Percentiles rank a stretch among this genome's conserved stretches.
phyloP scores from a whole-genome alignment of 2,797 vertebrate genomes.

The Hoplostethus atlanticus region DNA sequence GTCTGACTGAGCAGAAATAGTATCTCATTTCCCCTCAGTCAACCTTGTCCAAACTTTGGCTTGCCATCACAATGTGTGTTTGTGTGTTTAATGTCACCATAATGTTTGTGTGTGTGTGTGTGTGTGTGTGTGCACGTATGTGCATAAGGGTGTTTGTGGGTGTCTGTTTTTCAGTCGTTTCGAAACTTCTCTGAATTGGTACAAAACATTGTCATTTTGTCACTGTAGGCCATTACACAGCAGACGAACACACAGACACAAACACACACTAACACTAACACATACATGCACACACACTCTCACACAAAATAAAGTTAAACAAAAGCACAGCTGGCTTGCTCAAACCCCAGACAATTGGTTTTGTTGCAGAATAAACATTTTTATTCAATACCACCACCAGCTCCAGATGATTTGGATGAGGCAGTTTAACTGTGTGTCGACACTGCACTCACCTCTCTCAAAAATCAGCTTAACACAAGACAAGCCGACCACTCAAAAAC shows the following conservation, averaged over 20 bases:
- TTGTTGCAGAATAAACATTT: conserved; percentile 73
- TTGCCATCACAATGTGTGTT: conserved; percentile 23
- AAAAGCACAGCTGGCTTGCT: conserved; percentile 75
- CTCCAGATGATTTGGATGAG: conserved; percentile 65
- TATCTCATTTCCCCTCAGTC: conserved; percentile 73
- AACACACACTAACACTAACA: background rate
- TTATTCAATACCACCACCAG: conserved; percentile 63
- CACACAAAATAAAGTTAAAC: conserved; percentile 64
- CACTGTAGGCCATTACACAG: conserved; percentile 64
- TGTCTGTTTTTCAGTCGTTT: conserved; percentile 26
- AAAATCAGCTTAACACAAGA: conserved; percentile 67
- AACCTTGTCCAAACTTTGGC: conserved; percentile 77
- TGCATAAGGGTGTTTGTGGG: conserved; percentile 31
- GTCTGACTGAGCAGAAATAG: conserved; percentile 77
- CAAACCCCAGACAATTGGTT: conserved; percentile 73
- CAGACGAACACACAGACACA: conserved; percentile 62
- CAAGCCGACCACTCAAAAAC: conserved; percentile 39
- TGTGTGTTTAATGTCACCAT: too few species aligned
- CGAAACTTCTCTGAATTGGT: conserved; percentile 66
- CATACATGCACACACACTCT: background rate
- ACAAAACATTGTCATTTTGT: conserved; percentile 70
- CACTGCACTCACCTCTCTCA: conserved; percentile 59
- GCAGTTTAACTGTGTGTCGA: conserved; percentile 58
- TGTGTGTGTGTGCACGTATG: conserved; percentile 15
- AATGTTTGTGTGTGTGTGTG: conserved; percentile 22